A percentile compares a stretch with the other conserved stretches of the same genome.
Conservation (phyloP, 2,113 vertebrate species). For the pig (Sus scrofa) region T2T-Sscrofa CM000820.6:30957501-30958000, state of each 20-base stretch:
- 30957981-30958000: slow-evolving; percentile 20
- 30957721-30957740: slow-evolving; percentile 72
- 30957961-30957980: background rate
- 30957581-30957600: slow-evolving; percentile 72
- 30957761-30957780: slow-evolving; percentile 56
- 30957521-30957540: background rate
- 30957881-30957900: background rate
- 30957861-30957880: background rate
- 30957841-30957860: background rate
- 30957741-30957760: slow-evolving; percentile 76
- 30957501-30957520: slow-evolving; percentile 25
- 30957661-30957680: slow-evolving; percentile 82
- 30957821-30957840: slow-evolving; percentile 69
- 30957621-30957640: slow-evolving; percentile 71
- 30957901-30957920: slow-evolving; percentile 1
- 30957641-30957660: slow-evolving; percentile 77
- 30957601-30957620: slow-evolving; percentile 83
- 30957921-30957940: background rate
- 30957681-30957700: slow-evolving; percentile 76
- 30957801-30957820: slow-evolving; percentile 50
- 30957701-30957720: slow-evolving; percentile 80
- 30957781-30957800: slow-evolving; percentile 72
- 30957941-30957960: background rate
- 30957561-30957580: slow-evolving; percentile 12
- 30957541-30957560: background rate